Evolutionary conservation across 2,797 vertebrate species (phyloP), one percentile per base, ranked within the genome.

Genomic region (Sylvilagus floridanus): DNA sequence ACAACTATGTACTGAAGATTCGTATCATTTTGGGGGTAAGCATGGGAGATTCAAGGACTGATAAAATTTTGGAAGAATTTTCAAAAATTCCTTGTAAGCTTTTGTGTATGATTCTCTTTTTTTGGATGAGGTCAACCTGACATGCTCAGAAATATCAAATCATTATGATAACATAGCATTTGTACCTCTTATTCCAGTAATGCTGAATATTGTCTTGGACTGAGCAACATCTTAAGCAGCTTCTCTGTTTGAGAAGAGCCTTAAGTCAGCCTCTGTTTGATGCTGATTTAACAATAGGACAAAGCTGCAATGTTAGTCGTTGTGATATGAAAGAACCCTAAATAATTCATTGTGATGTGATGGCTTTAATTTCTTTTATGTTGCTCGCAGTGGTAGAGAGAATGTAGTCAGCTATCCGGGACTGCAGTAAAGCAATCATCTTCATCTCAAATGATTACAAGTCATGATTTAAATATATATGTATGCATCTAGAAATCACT

Each of bases 241-340:
- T 57, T 13, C 35, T 76, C 30, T n/a, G n/a, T n/a, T n/a, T n/a
- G n/a, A n/a, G n/a, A n/a, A n/a, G n/a, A n/a, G n/a, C 28, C 30
- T 62, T 88, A 85, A 93, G 52, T 65, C 47, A 84, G 86, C n/a
- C 32, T 95, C 75, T 84, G 63, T 35, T 37, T 96, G 60, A 91
- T 81, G 79, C 81, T 91, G 84, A 93, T 72, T 92, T 93, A 93
- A 62, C 92, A 94, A 63, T 79, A 57, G 68, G 86, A 87, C 16
- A 22, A 96, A 84, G 72, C 72, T 66, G 91, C 24, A 78, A 82
- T 78, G 76, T 92, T 90, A 93, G 81, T 92, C 84, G 69, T 54
- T 92, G 42, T 73, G 65, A 50, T 62, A 57, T 93, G 32, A n/a
- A 85, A 16, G 6, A 50, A 17, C 8, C 42, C 14, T 71, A 84